Percentiles rank a stretch among this genome's conserved stretches.
Conservation (phyloP, 2,113 vertebrate genomes). For the Hydrochoerus hydrochaeris region DNA sequence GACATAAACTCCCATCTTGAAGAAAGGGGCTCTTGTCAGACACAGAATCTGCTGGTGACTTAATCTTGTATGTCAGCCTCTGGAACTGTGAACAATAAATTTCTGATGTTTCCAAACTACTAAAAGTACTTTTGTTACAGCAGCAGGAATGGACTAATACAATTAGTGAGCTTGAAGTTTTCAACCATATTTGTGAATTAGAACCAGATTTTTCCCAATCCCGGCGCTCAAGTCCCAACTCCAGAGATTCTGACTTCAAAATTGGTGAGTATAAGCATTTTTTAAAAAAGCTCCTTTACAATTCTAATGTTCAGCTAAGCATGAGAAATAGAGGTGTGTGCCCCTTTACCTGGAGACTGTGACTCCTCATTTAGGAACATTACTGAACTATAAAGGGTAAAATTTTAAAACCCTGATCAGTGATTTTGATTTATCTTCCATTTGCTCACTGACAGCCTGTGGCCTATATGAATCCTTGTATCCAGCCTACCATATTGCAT, state of each 20-base stretch:
- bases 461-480: not conserved
- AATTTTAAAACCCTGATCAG: not conserved
- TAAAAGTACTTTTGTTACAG: not conserved
- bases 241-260: slow-evolving; percentile 7
- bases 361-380: not conserved
- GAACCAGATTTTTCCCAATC: not conserved
- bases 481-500: not conserved
- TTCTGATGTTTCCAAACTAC: not conserved
- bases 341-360: not conserved
- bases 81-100: not conserved
- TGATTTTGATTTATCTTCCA: not conserved
- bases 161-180: not conserved
- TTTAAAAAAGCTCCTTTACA: not conserved
- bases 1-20: not conserved
- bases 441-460: not conserved
- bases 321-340: not conserved
- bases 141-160: not conserved
- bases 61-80: not conserved
- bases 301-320: not conserved
- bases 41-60: not conserved
- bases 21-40: not conserved
- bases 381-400: not conserved
- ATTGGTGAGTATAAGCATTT: not conserved
- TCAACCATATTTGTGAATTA: not conserved
- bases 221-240: not conserved